phyloP scores from a whole-genome alignment of 2,113 vertebrate species.

The Apistogramma diplotaenia region DNA sequence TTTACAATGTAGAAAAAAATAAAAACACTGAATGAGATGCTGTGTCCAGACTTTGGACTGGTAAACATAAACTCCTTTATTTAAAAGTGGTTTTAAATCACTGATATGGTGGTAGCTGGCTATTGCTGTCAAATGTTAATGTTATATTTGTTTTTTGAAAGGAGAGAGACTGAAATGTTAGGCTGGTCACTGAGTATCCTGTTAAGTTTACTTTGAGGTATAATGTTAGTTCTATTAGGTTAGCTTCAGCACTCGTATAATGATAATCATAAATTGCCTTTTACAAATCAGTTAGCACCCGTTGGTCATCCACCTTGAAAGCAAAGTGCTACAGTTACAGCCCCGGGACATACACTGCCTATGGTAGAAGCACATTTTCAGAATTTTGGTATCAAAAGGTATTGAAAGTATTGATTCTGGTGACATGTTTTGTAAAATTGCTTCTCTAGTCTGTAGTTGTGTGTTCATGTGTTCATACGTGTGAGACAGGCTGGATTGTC shows the following conservation, averaged over 20 bases:
- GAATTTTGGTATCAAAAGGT: too few species aligned
- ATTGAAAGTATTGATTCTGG: not conserved
- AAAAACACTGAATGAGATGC: too few species aligned
- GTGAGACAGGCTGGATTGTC: slow-evolving; percentile 78
- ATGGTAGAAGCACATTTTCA: not conserved
- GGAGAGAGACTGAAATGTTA: not conserved
- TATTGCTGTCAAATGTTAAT: not conserved
- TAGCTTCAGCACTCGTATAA: not conserved
- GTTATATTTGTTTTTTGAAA: not conserved
- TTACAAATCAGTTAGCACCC: too few species aligned
- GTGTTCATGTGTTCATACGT: slow-evolving; percentile 65
- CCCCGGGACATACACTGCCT: too few species aligned
- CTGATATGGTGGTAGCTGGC: not conserved
- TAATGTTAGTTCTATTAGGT: not conserved
- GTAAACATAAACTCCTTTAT: not conserved
- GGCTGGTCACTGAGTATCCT: not conserved
- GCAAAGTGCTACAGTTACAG: too few species aligned
- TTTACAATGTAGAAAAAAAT: too few species aligned
- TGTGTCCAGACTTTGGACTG: too few species aligned
- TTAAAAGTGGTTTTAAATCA: not conserved
- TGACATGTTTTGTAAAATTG: not conserved
- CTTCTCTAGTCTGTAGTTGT: not conserved
- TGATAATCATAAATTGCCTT: too few species aligned
- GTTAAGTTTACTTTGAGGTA: not conserved
- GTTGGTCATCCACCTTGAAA: too few species aligned